A percentile compares a stretch with the other conserved stretches of the same genome.
Evolutionary conservation across 2,888 invertebrate genomes (phyloP).

Genomic region (Sceliomorpha sp.): DNA sequence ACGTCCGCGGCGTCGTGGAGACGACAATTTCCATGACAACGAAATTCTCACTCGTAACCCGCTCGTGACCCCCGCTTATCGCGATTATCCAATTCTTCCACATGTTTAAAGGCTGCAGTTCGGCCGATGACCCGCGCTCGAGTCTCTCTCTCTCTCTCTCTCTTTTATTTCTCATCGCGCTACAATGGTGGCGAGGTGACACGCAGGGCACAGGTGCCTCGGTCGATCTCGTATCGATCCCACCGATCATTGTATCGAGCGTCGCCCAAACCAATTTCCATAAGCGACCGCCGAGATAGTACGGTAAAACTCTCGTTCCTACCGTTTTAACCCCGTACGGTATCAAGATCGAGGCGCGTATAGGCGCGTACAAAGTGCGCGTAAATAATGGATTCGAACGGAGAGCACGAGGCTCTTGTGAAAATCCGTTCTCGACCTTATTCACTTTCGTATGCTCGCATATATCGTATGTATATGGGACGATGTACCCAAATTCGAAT

Average conservation of each 20-base stretch:
- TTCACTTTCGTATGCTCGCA: neutral
- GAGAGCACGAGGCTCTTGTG: conserved; percentile 34
- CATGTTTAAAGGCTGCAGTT: conserved; percentile 73
- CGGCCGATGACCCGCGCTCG: conserved; percentile 48
- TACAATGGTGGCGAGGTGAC: conserved; percentile 62
- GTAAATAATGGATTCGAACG: conserved; percentile 68
- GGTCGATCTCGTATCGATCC: conserved; percentile 73
- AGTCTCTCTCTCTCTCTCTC: conserved; percentile 39
- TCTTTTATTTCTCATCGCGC: conserved; percentile 48
- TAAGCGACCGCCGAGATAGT: conserved; percentile 65
- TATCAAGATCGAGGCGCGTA: conserved; percentile 68
- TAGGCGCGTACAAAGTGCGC: conserved; percentile 59
- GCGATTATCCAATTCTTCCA: conserved; percentile 78
- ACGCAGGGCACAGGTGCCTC: conserved; percentile 77
- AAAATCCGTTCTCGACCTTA: conserved; percentile 58
- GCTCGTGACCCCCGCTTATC: conserved; percentile 72
- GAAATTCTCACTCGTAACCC: conserved; percentile 72
- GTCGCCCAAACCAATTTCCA: conserved; percentile 76
- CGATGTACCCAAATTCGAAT: neutral
- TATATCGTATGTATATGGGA: neutral
- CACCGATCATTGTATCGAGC: conserved; percentile 77
- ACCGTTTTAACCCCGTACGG: conserved; percentile 61
- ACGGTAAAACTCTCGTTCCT: conserved; percentile 33
- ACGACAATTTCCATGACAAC: conserved; percentile 79
- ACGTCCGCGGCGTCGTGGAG: conserved; percentile 56